Conservation (phyloP, 1,140 invertebrate species). For the Alviniconcha marisindica region DNA sequence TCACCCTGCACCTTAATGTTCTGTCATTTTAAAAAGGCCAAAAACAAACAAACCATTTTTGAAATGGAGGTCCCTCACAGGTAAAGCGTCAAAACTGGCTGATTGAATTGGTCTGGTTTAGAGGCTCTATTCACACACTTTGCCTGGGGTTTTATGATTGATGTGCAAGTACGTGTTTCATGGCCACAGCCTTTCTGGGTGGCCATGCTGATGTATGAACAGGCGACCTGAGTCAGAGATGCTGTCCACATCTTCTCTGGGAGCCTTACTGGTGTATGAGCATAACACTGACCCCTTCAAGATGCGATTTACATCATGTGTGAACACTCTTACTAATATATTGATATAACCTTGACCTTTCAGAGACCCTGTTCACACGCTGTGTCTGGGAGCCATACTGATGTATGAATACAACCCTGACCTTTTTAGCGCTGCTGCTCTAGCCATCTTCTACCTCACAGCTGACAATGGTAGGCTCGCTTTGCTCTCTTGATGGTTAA, state of each 20-base stretch:
- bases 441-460: conserved; percentile 62
- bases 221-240: too few relatives aligned
- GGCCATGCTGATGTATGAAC: too few relatives aligned
- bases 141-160: too few relatives aligned
- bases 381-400: conserved; percentile 62
- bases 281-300: conserved; percentile 22
- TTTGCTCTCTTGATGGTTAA: background rate
- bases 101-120: too few relatives aligned
- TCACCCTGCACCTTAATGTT: too few relatives aligned
- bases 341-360: too few relatives aligned
- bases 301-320: too few relatives aligned
- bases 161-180: too few relatives aligned
- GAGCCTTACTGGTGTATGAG: conserved; percentile 50
- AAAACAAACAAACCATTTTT: conserved; percentile 34
- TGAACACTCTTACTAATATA: background rate
- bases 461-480: conserved; percentile 63
- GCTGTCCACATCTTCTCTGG: conserved; percentile 54
- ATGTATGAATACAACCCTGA: conserved; percentile 52
- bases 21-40: background rate
- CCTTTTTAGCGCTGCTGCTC: conserved; percentile 58
- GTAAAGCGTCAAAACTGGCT: too few relatives aligned
- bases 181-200: too few relatives aligned
- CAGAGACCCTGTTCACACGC: conserved; percentile 63
- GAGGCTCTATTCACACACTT: too few relatives aligned
- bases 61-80: too few relatives aligned